A percentile compares a stretch with the other conserved stretches of the same genome.
phyloP scores from a whole-genome alignment of 1,140 invertebrate genomes.

The Megalonaias nervosa region DNA sequence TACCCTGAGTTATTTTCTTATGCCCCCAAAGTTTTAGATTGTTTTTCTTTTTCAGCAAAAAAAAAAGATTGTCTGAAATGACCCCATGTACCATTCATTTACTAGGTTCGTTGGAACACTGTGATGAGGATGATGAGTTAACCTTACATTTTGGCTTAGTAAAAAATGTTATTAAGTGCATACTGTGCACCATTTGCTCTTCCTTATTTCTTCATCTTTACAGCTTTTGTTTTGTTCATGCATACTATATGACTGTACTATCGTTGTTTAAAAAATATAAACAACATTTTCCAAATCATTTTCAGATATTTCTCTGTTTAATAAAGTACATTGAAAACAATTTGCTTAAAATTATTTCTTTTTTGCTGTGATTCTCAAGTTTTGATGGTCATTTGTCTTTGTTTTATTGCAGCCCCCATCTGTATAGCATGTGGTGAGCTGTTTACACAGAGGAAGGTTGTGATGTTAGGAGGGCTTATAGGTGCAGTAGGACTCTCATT shows the following conservation, averaged over 20 bases:
- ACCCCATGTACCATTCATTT: too few species aligned
- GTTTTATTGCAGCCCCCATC: slow-evolving; percentile 44
- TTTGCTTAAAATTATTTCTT: not conserved
- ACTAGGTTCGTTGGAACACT: not conserved
- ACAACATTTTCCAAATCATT: not conserved
- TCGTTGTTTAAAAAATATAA: not conserved
- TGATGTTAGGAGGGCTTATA: slow-evolving; percentile 43
- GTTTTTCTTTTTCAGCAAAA: too few species aligned
- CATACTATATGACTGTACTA: not conserved
- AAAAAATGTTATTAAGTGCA: too few species aligned
- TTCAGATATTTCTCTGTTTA: not conserved
- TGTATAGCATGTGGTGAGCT: slow-evolving; percentile 41
- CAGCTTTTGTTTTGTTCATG: not conserved
- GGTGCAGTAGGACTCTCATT: slow-evolving; percentile 42
- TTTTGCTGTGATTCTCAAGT: not conserved
- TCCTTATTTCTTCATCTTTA: not conserved
- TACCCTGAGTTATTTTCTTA: too few species aligned
- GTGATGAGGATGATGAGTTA: not conserved
- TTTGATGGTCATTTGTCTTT: not conserved
- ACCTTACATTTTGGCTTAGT: too few species aligned
- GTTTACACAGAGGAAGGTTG: slow-evolving; percentile 41
- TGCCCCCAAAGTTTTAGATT: too few species aligned
- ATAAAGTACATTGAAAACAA: not conserved
- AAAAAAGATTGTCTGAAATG: too few species aligned
- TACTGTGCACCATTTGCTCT: not conserved